phyloP scores from a whole-genome alignment of 2,113 vertebrate species.

The Daboia siamensis region DNA sequence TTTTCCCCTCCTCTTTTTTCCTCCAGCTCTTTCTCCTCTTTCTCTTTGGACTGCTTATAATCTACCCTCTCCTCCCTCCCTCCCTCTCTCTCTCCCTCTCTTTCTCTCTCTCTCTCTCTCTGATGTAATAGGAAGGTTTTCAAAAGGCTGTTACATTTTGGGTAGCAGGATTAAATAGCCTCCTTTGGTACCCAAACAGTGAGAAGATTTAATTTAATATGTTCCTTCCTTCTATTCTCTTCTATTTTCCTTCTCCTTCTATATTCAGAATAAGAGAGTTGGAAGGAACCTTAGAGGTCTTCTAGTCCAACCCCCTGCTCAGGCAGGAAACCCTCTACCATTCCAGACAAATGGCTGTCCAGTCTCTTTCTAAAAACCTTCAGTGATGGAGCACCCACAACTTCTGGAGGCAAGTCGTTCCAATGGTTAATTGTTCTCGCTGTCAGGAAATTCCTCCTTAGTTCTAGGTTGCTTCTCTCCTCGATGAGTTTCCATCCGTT shows the following conservation, averaged over 20 bases:
- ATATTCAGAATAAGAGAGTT: no score
- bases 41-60: slow-evolving; percentile 7
- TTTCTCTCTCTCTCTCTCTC: neutral
- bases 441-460: no score
- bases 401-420: no score
- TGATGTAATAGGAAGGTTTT: neutral
- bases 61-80: neutral
- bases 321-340: no score
- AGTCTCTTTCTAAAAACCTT: no score
- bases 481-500: no score
- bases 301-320: no score
- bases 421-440: no score
- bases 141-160: neutral
- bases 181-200: slow-evolving; percentile 42
- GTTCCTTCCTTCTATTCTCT: neutral
- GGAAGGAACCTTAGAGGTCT: no score
- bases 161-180: slow-evolving; percentile 29
- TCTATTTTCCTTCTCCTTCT: slow-evolving; percentile 50
- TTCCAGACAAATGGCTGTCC: no score
- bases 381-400: no score
- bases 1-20: neutral
- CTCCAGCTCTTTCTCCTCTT: neutral
- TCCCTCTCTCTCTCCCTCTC: slow-evolving; percentile 10
- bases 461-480: no score
- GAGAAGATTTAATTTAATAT: slow-evolving; percentile 40